Evolutionary conservation across 1,140 invertebrate genomes (phyloP).

Genomic region (Phocides pigmalion): DNA sequence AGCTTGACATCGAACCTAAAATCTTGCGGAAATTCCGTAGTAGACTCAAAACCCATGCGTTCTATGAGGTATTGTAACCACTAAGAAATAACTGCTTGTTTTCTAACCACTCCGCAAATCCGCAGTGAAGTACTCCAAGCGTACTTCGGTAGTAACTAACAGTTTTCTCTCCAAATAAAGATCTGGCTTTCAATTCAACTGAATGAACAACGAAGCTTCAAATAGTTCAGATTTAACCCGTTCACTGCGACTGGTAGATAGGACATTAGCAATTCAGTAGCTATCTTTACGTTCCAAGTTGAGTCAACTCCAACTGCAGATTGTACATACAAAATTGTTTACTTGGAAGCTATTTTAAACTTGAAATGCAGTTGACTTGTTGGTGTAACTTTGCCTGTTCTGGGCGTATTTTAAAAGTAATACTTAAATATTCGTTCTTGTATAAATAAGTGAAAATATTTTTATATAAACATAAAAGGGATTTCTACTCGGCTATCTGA

Average conservation of each 20-base stretch:
- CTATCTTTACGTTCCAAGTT: constrained; percentile 25
- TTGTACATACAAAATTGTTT: constrained; percentile 25
- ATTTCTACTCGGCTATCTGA: no score
- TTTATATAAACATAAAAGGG: no score
- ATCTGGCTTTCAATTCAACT: constrained; percentile 10
- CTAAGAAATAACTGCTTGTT: no score
- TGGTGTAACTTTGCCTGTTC: background rate
- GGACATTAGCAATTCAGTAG: constrained; percentile 25
- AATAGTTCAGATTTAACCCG: constrained; percentile 25
- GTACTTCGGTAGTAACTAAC: background rate
- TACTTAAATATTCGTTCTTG: no score
- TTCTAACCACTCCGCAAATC: background rate
- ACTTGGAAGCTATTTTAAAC: constrained; percentile 22
- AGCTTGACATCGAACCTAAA: no score
- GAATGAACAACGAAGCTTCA: constrained; percentile 8
- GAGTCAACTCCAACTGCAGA: constrained; percentile 21
- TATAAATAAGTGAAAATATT: no score
- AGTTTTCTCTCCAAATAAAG: background rate
- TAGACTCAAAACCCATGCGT: no score
- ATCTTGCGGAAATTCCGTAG: no score
- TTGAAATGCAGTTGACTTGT: constrained; percentile 19
- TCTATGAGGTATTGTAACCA: no score
- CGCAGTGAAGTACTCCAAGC: background rate
- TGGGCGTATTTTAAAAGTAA: background rate
- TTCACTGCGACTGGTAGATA: constrained; percentile 9